Evolutionary conservation across 1,140 invertebrate genomes (phyloP), one percentile per base, ranked within the genome.

Genomic region (Drosophila setifemur): DNA sequence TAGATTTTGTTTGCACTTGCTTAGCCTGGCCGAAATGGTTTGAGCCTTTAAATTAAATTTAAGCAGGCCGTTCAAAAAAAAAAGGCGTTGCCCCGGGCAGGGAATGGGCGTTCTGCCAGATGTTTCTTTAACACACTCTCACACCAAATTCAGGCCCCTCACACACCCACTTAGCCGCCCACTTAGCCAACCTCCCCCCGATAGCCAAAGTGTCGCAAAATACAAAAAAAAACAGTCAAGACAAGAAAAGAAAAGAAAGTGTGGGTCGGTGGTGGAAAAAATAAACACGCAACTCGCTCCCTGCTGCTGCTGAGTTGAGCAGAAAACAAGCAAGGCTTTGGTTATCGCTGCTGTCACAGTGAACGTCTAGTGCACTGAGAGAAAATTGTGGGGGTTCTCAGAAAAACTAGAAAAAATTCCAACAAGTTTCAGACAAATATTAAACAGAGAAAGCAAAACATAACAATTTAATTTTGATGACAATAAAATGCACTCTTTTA

Each of bases 241-340:
- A n/a, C n/a, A n/a, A n/a, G n/a, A 44, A 31, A 74, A 37, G 16
- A 26, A 31, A 35, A 14, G 45, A 29, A 26, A 25, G 40, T 40
- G 48, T 39, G 57, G 25, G 52, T 61, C 19, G 64, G 49, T 54
- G 58, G 54, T 39, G 67, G 47, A 72, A 79, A 85, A 86, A 86
- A 86, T 81, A 86, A 85, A 85, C 76, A 85, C 77, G 67, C 68
- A 64, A 77, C 81, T 60, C 64, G 75, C 67, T 68, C 64, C n/a
- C n/a, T n/a, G 49, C 47, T 48, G 74, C 54, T 63, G 52, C 43
- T 49, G 52, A 57, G 71, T 31, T 66, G 58, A 72, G 68, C 53
- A 47, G 57, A 52, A 77, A 77, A 77, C 53, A 77, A 67, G 68
- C 63, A 81, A 55, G 28, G 44, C 52, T 79, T 81, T 57, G 79